Conservation (phyloP, 2,113 vertebrate species). For the Oplegnathus fasciatus region DNA sequence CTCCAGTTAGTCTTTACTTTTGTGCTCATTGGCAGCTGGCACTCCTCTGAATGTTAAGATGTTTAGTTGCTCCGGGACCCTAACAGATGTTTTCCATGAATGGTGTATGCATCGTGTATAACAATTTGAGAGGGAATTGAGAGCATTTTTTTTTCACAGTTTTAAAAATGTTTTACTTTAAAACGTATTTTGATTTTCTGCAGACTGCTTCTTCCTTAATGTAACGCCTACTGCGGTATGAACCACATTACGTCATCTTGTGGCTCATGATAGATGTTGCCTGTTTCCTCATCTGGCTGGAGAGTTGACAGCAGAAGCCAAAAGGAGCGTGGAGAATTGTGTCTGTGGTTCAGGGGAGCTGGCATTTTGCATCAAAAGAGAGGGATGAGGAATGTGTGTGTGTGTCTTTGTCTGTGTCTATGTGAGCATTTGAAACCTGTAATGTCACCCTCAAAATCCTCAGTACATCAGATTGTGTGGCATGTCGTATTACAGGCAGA, state of each 20-base stretch:
- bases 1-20: neutral
- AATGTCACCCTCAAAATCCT: conserved; percentile 63
- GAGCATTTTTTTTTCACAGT: neutral
- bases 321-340: conserved; percentile 72
- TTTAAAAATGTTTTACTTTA: neutral
- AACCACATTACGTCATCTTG: conserved; percentile 65
- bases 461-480: conserved; percentile 37
- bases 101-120: neutral
- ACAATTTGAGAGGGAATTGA: neutral
- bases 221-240: conserved; percentile 33
- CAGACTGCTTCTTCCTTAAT: conserved; percentile 46
- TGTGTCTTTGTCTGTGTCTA: neutral
- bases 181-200: conserved; percentile 10
- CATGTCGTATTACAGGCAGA: conserved; percentile 38
- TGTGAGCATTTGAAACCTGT: conserved; percentile 36
- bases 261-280: conserved; percentile 66
- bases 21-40: neutral
- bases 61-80: neutral
- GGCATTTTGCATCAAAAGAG: conserved; percentile 72
- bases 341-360: conserved; percentile 69
- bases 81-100: conserved; percentile 1
- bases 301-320: conserved; percentile 68
- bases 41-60: neutral
- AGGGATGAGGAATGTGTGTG: conserved; percentile 24
- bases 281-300: conserved; percentile 60